These are phyloP conservation scores for Rotaria socialis DNA, from an alignment of 2,888 invertebrate species.

Conservation along the genomic window DNA sequence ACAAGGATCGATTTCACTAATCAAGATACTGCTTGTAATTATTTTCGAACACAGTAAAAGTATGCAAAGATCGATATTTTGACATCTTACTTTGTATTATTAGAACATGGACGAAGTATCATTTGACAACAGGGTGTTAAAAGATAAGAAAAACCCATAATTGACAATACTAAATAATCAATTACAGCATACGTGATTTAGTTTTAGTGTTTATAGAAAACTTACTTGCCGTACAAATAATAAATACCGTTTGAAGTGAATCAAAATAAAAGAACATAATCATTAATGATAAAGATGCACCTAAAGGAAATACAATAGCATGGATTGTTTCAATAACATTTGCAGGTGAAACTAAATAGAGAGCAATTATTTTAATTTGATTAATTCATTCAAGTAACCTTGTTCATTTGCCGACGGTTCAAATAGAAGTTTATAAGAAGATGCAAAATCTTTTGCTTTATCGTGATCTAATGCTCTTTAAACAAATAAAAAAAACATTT, in stretches of 20 bases:
- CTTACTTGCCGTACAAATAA: slow-evolving; percentile 90
- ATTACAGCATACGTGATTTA: too few relatives aligned
- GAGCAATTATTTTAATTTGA: slow-evolving; percentile 31
- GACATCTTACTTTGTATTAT: slow-evolving; percentile 35
- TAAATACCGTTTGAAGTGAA: slow-evolving; percentile 81
- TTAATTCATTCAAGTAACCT: background rate
- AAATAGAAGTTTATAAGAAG: slow-evolving; percentile 42
- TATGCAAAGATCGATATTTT: too few relatives aligned
- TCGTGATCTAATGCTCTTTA: background rate
- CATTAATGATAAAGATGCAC: slow-evolving; percentile 87
- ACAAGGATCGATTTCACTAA: too few relatives aligned
- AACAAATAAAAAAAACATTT: slow-evolving; percentile 56
- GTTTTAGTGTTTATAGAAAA: slow-evolving; percentile 17
- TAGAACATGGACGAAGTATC: slow-evolving; percentile 33
- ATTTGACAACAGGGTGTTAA: slow-evolving; percentile 44
- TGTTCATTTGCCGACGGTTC: slow-evolving; percentile 48
- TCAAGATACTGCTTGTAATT: too few relatives aligned
- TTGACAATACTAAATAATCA: slow-evolving; percentile 25
- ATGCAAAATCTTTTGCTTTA: slow-evolving; percentile 8
- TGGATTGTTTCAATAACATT: slow-evolving; percentile 94
- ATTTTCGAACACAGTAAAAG: too few relatives aligned
- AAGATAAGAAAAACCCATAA: slow-evolving; percentile 52
- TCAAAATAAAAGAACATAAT: slow-evolving; percentile 99
- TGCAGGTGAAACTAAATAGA: slow-evolving; percentile 63
- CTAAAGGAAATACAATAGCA: slow-evolving; percentile 83